Base-by-base conservation (phyloP, 2,888 invertebrate species). In the Clusia tigrina region DNA sequence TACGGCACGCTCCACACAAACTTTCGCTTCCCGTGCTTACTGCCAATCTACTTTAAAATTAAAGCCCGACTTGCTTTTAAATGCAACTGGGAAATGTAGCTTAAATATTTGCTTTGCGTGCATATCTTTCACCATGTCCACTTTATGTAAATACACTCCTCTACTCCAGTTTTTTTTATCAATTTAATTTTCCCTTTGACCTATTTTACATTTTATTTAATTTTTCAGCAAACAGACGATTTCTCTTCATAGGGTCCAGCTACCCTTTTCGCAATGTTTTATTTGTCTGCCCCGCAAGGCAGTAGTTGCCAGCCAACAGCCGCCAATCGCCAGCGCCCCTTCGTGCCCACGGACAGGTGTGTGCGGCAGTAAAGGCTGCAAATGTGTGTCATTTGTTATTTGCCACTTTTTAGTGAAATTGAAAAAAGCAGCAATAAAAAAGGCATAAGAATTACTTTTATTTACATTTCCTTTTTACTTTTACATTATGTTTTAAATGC, bases 131-230 rank as follows among this genome's bases (percentile, higher is more conserved):
- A 20, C 17, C 15, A n/a, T 55, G 37, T 32, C 25, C 17, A 9
- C 15, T 54, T 24, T 54, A n/a, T 54, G n/a, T 26, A 17, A 26
- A 10, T 37, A 9, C 15, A 10, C 15, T 42, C 23, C n/a, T 51
- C 20, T 58, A 58, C 54, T 61, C 55, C 32, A 17, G n/a, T 37
- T 54, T 54, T 54, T 61, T 62, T 52, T 62, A n/a, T 38, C 38
- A 56, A 56, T 62, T 62, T 57, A 56, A 62, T 56, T 56, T 62
- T 56, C 52, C 32, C 48, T 24, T 55, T 55, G 55, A 55, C 61
- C 56, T 56, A 42, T 56, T 62, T 56, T 62, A 56, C 25, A 62
- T 62, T 62, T 57, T 62, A 57, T 62, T 62, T 57, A 62, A 62
- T 62, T 62, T 62, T 56, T 62, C 57, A 52, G 20, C 61, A 62